Conservation (phyloP, 2,113 vertebrate species). For the Malurus alboscapulatus region DNA sequence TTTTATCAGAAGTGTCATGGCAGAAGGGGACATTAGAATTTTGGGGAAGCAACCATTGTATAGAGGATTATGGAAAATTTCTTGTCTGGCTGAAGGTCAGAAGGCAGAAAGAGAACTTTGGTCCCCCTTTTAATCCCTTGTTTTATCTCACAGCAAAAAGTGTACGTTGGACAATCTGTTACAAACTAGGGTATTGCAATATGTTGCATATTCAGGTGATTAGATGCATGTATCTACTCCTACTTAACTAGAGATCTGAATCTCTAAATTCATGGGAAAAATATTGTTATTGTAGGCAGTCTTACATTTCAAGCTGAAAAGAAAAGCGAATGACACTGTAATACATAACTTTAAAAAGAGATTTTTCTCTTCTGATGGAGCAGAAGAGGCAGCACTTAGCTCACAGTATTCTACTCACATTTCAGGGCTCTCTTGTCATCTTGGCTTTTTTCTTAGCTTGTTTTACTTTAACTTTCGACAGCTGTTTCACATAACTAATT, state of each 20-base stretch:
- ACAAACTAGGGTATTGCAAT: not conserved
- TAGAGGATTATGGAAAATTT: not conserved
- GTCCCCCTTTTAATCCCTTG: not conserved
- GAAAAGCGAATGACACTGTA: not conserved
- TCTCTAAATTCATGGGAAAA: not conserved
- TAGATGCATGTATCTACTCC: not conserved
- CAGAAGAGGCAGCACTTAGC: not conserved
- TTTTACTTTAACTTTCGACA: not conserved
- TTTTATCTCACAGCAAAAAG: not conserved
- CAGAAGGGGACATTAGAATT: not conserved
- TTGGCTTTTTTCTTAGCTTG: not conserved
- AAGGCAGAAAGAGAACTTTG: not conserved
- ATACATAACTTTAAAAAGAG: not conserved
- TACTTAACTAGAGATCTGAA: not conserved
- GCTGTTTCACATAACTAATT: not conserved
- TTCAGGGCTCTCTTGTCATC: not conserved
- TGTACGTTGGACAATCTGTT: not conserved
- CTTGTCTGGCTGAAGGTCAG: not conserved
- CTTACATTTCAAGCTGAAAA: not conserved
- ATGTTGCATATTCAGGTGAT: not conserved
- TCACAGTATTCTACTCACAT: not conserved
- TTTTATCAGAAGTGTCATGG: not conserved
- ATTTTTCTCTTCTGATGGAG: not conserved
- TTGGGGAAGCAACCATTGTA: not conserved
- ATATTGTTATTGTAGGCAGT: not conserved